Evolutionary conservation across 1,140 invertebrate species (phyloP), one percentile per base, ranked within the genome.

Genomic region (Aricia agestis): DNA sequence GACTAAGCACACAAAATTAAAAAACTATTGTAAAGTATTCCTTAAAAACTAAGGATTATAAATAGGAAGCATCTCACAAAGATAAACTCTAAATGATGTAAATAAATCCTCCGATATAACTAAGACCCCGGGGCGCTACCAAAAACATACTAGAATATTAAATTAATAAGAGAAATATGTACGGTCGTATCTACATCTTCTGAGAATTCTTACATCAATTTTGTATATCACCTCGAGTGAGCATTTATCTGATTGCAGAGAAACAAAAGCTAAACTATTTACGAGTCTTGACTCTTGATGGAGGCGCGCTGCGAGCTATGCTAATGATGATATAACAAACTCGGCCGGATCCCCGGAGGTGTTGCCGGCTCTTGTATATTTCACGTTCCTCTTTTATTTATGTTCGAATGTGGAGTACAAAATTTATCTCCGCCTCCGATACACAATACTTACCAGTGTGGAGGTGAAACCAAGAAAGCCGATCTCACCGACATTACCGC

Each of bases 291-390:
- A n/a, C n/a, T 57, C 57, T 31, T 25, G 57, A 68, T 58, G 67
- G 52, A n/a, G 31, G 18, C 52, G 36, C 25, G 67, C 67, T 58
- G 45, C 52, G 13, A 36, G 68, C 31, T 59, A 69, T 69, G 68
- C 57, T 61, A 69, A 69, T 58, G 52, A 58, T 61, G 68, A 69
- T 42, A 61, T 31, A 68, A 68, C 67, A 32, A 68, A 52, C 52
- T 19, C 17, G 9, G 31, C 11, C 19, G 52, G 10, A n/a, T 45
- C 57, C 58, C 32, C 19, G 11, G 52, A 31, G 67, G 67, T 31
- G 67, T 36, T 31, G 66, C 66, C 32, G 15, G 17, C 17, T n/a
- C 25, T 59, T 31, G 19, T 68, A 68, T 58, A 57, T 68, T 68
- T 57, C 58, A 59, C 19, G n/a, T 59, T 19, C 45, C 45, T 1